These are phyloP conservation scores for Oscarella lobularis DNA, from an alignment of 37 sponge, comb jelly and placozoan species.

Conservation along the genomic window DNA sequence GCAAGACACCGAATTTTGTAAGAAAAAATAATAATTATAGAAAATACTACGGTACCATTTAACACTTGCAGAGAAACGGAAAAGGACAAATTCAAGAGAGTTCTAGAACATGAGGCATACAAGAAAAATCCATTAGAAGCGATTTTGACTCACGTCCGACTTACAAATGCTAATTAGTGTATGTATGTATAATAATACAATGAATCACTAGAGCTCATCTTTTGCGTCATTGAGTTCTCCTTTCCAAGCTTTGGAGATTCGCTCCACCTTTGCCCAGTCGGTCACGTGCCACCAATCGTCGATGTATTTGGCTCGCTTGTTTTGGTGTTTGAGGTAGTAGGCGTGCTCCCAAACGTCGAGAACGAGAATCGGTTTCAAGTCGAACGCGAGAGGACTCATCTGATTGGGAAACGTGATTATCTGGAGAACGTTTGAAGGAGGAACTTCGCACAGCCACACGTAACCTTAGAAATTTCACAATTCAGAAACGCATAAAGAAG, in stretches of 20 bases:
- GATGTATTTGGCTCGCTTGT: constrained; percentile 47
- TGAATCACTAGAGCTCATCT: not conserved
- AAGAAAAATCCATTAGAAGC: not conserved
- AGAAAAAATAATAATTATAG: not conserved
- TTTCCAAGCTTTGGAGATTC: not conserved
- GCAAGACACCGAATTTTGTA: not conserved
- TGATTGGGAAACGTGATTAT: constrained; percentile 6
- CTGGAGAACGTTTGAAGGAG: not conserved
- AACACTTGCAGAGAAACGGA: not conserved
- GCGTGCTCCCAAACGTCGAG: constrained; percentile 86
- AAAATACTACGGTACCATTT: not conserved
- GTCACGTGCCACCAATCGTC: constrained; percentile 54
- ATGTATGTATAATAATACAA: not conserved
- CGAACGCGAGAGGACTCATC: constrained; percentile 42
- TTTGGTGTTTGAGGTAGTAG: constrained; percentile 76
- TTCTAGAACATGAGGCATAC: not conserved
- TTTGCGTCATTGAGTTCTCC: not conserved
- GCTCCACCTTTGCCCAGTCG: constrained; percentile 46
- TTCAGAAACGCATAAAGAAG: too few species aligned
- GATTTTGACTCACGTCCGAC: not conserved
- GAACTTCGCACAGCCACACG: not conserved
- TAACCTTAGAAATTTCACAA: too few species aligned
- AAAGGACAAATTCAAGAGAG: not conserved
- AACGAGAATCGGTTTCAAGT: constrained; percentile 49
- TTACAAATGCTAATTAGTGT: not conserved